Base-by-base conservation (phyloP, 2,113 vertebrate genomes). In the Zosterops japonicus region DNA sequence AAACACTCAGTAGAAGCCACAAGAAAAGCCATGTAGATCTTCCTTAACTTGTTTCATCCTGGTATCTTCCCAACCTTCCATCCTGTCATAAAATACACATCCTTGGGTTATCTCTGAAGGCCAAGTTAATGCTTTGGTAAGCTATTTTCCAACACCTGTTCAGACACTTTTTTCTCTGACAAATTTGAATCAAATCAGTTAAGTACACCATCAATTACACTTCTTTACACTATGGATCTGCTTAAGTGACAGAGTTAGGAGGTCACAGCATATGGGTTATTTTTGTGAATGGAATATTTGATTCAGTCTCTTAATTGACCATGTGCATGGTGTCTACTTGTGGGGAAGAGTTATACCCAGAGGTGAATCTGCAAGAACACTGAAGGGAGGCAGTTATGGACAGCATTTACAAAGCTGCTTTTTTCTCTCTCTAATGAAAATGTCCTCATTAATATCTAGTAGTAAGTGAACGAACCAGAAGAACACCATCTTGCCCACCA, bases 121-220 rank as follows among this genome's bases (percentile, higher is more conserved):
- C 44, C 5, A 0, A 24, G 22, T 49, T 42, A 81, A 71, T 82
- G 28, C 17, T 72, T 18, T 65, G n/a, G 14, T 60, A 61, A 16
- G 21, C 12, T 36, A 6, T 52, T 89, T 82, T 70, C 70, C 46
- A 83, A 44, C 41, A 79, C 12, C 25, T 85, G 22, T 55, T 91
- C 65, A 87, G 53, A 85, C 31, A 19, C 15, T 23, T 61, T 55
- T 91, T 90, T 69, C 78, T 5, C 76, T 71, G 36, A 90, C 18
- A 91, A 64, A 72, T 85, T 85, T 90, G 41, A 79, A 95, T 95
- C 4, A 0, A 93, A 91, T 85, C 67, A 67, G 31, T 65, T 72
- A 95, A 95, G 78, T 85, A 76, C 25, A 70, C 89, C 50, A 95
- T 89, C 84, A 91, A 80, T 94, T 87, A 85, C 4, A 29, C 70